Evolutionary conservation across 2,888 invertebrate genomes (phyloP), one percentile per base, ranked within the genome.

Genomic region (Hemaris fuciformis): DNA sequence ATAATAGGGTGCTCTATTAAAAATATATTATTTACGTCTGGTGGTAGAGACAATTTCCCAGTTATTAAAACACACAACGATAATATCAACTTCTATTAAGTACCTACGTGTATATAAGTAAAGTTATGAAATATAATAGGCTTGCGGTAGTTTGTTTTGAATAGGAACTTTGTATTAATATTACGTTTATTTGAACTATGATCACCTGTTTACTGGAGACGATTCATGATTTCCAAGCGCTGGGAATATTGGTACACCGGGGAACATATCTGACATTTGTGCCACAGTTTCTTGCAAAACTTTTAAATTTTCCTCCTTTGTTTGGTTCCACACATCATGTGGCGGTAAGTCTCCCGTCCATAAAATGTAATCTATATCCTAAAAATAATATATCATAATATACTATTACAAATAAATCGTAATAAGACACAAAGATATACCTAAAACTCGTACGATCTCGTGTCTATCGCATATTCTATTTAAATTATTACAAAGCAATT

Each of bases 271-370:
- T 0, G 95, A 94, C 95, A 98, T 96, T 81, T 98, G 97, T 27
- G 95, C 93, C 0, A 97, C 97, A 0, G 97, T 97, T 78, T 97
- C 97, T 73, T 96, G 96, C 20, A 98, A 93, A 58, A 97, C 96
- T 84, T 96, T 95, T 23, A 98, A 85, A 83, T 98, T 98, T 83
- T 97, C 97, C 70, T 96, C 96, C 70, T 96, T 95, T 0, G 98
- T 98, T 87, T 98, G 98, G 81, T 98, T 98, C 97, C 97, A 97
- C 8, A 99, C 96, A 80, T 99, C 98, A 79, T 99, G 99, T 0
- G 99, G 97, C 3, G 99, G 98, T 66, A 99, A 90, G 88, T 99
- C 99, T 3, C 99, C 99, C 0, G 99, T 99, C 98, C 99, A 98
- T 43, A 98, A 87, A 67, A 99, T 98, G 79, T 98, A 98, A 84